phyloP scores from a whole-genome alignment of 1,140 invertebrate genomes.

The Hylyphantes graminicola region DNA sequence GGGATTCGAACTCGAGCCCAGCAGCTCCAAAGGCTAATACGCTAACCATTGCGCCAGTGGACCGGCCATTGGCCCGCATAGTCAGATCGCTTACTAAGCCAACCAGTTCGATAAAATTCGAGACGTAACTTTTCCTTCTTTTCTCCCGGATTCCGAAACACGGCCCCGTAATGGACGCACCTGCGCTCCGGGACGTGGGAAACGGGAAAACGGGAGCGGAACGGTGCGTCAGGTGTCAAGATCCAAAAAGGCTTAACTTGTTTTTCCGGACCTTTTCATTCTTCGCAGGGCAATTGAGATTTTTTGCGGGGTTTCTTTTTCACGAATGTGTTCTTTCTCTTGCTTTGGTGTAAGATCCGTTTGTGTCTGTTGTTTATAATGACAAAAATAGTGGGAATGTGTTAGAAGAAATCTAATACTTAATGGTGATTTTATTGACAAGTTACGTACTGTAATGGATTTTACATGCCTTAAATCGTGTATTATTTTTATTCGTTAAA shows the following conservation, averaged over 20 bases:
- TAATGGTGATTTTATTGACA: too few species aligned
- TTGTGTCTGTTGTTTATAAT: too few species aligned
- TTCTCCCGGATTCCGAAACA: slow-evolving; percentile 42
- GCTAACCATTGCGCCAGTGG: too few species aligned
- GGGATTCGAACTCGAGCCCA: too few species aligned
- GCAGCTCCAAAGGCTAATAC: too few species aligned
- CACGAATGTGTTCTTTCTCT: neutral
- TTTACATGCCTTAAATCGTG: too few species aligned
- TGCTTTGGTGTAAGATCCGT: too few species aligned
- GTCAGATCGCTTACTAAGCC: neutral
- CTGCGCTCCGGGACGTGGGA: slow-evolving; percentile 56
- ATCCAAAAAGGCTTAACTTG: slow-evolving; percentile 59
- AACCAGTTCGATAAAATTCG: slow-evolving; percentile 50
- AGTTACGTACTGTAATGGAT: too few species aligned
- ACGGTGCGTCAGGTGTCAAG: slow-evolving; percentile 58
- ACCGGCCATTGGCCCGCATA: too few species aligned
- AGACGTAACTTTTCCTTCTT: slow-evolving; percentile 35
- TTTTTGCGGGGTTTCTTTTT: slow-evolving; percentile 46
- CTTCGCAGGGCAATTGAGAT: slow-evolving; percentile 35
- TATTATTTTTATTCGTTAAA: too few species aligned
- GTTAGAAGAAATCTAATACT: too few species aligned
- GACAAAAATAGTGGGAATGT: too few species aligned
- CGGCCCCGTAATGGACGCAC: slow-evolving; percentile 54
- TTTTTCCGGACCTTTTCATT: slow-evolving; percentile 42
- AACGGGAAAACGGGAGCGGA: slow-evolving; percentile 20